Evolutionary conservation across 2,888 invertebrate species (phyloP).

Genomic region (Dynastes tityus): DNA sequence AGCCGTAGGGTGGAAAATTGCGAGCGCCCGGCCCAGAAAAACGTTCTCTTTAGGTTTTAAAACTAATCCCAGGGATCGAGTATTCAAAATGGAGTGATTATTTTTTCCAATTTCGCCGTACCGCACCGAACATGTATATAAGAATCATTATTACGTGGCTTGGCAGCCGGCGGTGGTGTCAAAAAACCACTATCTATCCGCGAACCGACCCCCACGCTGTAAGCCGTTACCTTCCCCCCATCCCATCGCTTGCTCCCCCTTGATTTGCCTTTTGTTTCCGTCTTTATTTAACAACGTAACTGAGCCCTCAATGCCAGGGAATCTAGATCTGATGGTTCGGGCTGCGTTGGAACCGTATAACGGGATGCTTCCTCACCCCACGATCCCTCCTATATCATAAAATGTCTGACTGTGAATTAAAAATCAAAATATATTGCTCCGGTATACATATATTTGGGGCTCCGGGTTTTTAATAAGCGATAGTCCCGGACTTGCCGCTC

Average conservation of each 20-base stretch:
- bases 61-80: constrained; percentile 44
- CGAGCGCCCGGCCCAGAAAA: constrained; percentile 10
- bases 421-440: constrained; percentile 67
- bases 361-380: constrained; percentile 30
- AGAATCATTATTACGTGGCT: constrained; percentile 65
- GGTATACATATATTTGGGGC: constrained; percentile 65
- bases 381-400: constrained; percentile 61
- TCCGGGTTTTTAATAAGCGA: constrained; percentile 63
- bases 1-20: constrained; percentile 36
- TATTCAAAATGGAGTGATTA: constrained; percentile 57
- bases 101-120: constrained; percentile 63
- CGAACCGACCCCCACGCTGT: background rate
- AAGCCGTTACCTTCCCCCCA: background rate
- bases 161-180: constrained; percentile 20
- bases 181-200: constrained; percentile 51
- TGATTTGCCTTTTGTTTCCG: constrained; percentile 46
- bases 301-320: background rate
- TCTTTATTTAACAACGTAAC: constrained; percentile 38
- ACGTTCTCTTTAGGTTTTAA: constrained; percentile 40
- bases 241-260: background rate
- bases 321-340: constrained; percentile 3
- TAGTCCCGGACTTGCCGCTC: constrained; percentile 11
- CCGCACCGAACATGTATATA: constrained; percentile 61
- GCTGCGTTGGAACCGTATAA: background rate
- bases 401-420: constrained; percentile 66